Percentiles rank a stretch among this genome's conserved stretches.
Evolutionary conservation across 1,140 invertebrate species (phyloP).

Genomic region (Nomia melanderi): DNA sequence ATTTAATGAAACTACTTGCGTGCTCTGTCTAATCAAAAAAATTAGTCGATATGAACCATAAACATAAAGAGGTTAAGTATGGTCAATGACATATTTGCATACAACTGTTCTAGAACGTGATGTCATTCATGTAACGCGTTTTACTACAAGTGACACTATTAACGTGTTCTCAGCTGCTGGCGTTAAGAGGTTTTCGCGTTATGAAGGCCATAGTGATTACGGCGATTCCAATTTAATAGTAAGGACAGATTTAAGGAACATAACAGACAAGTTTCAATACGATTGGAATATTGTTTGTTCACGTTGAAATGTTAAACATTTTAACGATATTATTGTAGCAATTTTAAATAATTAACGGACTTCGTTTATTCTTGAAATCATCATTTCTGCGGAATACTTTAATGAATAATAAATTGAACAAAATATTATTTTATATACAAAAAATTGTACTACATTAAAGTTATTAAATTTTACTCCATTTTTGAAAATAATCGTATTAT

Average conservation of each 20-base stretch:
- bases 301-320: too few relatives aligned
- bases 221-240: constrained; percentile 1
- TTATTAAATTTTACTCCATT: too few relatives aligned
- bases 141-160: constrained; percentile 23
- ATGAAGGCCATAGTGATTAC: constrained; percentile 8
- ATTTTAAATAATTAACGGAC: too few relatives aligned
- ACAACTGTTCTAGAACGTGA: constrained; percentile 55
- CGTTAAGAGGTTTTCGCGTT: constrained; percentile 4
- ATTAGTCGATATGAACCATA: constrained; percentile 13
- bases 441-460: too few relatives aligned
- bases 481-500: too few relatives aligned
- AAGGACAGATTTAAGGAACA: not conserved
- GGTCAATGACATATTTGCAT: constrained; percentile 48
- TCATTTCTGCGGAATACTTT: too few relatives aligned
- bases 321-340: too few relatives aligned
- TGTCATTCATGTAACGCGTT: constrained; percentile 42
- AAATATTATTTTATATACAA: too few relatives aligned
- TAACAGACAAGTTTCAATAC: not conserved
- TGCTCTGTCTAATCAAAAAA: not conserved
- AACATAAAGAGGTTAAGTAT: constrained; percentile 46
- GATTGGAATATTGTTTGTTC: not conserved
- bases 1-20: not conserved
- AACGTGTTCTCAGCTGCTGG: constrained; percentile 1
- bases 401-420: too few relatives aligned
- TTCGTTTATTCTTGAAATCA: too few relatives aligned